Evolutionary conservation across 2,113 vertebrate genomes (phyloP).

Genomic region (Camarhynchus parvulus): DNA sequence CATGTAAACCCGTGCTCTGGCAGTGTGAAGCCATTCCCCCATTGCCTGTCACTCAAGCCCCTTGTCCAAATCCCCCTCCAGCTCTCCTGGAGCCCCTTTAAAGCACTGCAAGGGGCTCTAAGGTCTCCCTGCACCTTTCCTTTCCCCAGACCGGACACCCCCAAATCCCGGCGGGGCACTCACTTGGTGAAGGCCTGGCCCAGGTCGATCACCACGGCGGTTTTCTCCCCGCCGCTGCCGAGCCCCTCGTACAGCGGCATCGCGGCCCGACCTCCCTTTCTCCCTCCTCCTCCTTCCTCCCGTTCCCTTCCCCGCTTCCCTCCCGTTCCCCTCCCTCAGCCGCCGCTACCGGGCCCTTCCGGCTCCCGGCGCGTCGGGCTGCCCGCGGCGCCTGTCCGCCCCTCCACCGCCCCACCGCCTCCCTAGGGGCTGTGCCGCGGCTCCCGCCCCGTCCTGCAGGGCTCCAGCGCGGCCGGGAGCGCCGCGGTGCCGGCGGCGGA

Average conservation of each 20-base stretch:
- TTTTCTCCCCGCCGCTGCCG: slow-evolving; percentile 6
- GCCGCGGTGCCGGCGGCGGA: not conserved
- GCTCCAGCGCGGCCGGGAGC: accelerated
- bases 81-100: not conserved
- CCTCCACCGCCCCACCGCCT: too few relatives aligned
- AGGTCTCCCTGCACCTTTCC: accelerated
- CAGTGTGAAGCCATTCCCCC: accelerated
- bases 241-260: slow-evolving; percentile 8
- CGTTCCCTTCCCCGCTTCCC: not conserved
- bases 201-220: not conserved
- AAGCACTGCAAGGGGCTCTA: accelerated
- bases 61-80: not conserved
- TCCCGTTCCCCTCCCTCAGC: not conserved
- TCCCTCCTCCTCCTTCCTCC: not conserved
- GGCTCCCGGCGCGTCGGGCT: not conserved
- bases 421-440: accelerated
- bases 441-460: accelerated
- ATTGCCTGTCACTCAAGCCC: not conserved
- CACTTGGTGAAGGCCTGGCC: slow-evolving; percentile 9
- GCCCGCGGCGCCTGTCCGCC: not conserved
- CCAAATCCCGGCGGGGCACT: not conserved
- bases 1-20: accelerated
- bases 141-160: not conserved
- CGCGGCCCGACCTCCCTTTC: not conserved
- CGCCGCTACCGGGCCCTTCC: not conserved